Evolutionary conservation across 2,888 invertebrate species (phyloP).

Genomic region (Cosmia pyralina): DNA sequence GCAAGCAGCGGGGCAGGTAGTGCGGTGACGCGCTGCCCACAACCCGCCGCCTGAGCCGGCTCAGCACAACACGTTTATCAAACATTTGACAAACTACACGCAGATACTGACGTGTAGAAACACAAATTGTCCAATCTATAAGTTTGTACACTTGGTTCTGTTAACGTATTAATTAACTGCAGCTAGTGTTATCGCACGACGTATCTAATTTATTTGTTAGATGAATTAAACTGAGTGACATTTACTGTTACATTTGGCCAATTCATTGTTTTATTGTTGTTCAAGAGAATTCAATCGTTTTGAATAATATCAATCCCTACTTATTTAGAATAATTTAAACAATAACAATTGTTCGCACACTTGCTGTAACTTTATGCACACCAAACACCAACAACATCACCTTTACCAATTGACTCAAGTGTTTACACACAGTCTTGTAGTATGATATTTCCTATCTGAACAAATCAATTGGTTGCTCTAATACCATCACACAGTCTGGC

Average conservation of each 20-base stretch:
- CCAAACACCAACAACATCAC: conserved; percentile 9
- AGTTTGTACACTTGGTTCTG: conserved; percentile 33
- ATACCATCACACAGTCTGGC: not conserved
- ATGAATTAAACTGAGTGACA: conserved; percentile 58
- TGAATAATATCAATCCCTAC: conserved; percentile 44
- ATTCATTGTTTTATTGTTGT: conserved; percentile 57
- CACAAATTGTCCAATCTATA: conserved; percentile 22
- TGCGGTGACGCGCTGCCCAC: conserved; percentile 2
- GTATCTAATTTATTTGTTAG: conserved; percentile 47
- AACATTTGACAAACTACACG: conserved; percentile 59
- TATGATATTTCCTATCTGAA: not conserved
- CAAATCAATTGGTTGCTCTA: not conserved
- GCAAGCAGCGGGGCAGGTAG: conserved; percentile 58
- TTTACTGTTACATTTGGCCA: conserved; percentile 55
- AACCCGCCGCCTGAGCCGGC: conserved; percentile 16
- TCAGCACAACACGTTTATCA: conserved; percentile 26
- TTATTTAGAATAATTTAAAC: conserved; percentile 27
- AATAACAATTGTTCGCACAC: conserved; percentile 23
- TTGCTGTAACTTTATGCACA: conserved; percentile 10
- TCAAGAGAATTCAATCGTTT: conserved; percentile 40
- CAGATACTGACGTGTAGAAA: conserved; percentile 44
- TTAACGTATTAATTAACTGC: conserved; percentile 31
- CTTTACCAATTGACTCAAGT: conserved; percentile 3
- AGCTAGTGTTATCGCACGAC: conserved; percentile 41
- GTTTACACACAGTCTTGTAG: not conserved